Evolutionary conservation across 2,888 invertebrate genomes (phyloP), one percentile per base, ranked within the genome.

Genomic region (Dromius quadrimaculatus): DNA sequence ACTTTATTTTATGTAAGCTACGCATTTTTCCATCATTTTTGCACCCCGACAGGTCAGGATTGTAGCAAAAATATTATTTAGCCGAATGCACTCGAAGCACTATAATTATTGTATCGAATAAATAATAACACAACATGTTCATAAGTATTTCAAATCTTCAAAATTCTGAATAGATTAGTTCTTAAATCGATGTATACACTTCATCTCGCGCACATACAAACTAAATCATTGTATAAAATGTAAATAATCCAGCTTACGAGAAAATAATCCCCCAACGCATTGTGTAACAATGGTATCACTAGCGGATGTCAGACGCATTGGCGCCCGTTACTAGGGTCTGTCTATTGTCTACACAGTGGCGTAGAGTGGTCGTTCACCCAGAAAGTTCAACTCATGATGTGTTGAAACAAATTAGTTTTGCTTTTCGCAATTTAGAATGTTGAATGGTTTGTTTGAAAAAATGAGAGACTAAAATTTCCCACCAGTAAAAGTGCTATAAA

Each of bases 251-350:
- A 38, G 38, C n/a, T 15, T 15, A 8, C 50, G 15, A 28, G 50
- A 11, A 23, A 41, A 41, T 15, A 28, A 13, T 23, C 8, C 28
- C 28, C 23, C 50, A 59, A 15, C 19, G 32, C 8, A 38, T 70
- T 70, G 70, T 70, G 70, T 70, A 70, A 70, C 62, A 70, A 70
- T 62, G 62, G 50, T 57, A 34, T 47, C 22, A 19, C n/a, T 19
- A 70, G 20, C 34, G 70, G 70, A 70, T 70, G 70, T 70, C 47
- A 47, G 70, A 66, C 13, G 17, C 69, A 70, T 19, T 11, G 62
- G 20, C 70, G 47, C 38, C 34, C 70, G 70, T 70, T 50, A 70
- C 50, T 19, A 47, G 47, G 62, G 59, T n/a, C n/a, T 28, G 45
- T 23, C 70, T 50, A 62, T 62, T 50, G 70, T 70, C 45, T 19